Evolutionary conservation across 2,797 vertebrate species (phyloP).

Genomic region (Gallinago nigripennis): DNA sequence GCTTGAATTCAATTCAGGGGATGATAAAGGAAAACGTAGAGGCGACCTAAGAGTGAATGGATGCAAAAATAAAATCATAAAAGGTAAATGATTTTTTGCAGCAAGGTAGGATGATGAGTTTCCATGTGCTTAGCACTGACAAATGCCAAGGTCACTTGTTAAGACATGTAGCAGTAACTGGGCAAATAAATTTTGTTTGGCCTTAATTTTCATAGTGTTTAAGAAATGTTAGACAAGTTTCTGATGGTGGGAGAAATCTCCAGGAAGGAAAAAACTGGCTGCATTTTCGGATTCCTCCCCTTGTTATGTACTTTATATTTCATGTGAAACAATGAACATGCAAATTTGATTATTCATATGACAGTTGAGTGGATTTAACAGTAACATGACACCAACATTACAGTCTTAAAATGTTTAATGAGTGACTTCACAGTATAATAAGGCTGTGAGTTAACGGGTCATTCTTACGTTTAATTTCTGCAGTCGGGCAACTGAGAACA

Average conservation of each 20-base stretch:
- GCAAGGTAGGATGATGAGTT: neutral
- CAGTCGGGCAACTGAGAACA: neutral
- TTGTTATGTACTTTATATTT: neutral
- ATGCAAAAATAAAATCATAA: neutral
- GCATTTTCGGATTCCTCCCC: neutral
- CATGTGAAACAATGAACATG: neutral
- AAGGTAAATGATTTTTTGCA: neutral
- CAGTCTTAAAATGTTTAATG: neutral
- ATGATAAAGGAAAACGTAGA: neutral
- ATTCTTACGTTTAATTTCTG: conserved; percentile 17
- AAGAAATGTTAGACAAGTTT: neutral
- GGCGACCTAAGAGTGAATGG: neutral
- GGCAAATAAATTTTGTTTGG: neutral
- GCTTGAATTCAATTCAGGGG: neutral
- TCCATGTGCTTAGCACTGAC: neutral
- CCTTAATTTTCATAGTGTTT: neutral
- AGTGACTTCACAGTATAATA: neutral
- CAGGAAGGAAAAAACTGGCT: neutral
- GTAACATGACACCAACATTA: neutral
- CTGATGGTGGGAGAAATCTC: neutral
- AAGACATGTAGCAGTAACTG: neutral
- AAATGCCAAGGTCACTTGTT: neutral
- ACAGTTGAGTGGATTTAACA: neutral
- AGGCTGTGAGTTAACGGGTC: neutral
- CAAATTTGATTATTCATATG: neutral